Evolutionary conservation across 2,888 invertebrate species (phyloP), one percentile per base, ranked within the genome.

Genomic region (Leucophora obtusa): DNA sequence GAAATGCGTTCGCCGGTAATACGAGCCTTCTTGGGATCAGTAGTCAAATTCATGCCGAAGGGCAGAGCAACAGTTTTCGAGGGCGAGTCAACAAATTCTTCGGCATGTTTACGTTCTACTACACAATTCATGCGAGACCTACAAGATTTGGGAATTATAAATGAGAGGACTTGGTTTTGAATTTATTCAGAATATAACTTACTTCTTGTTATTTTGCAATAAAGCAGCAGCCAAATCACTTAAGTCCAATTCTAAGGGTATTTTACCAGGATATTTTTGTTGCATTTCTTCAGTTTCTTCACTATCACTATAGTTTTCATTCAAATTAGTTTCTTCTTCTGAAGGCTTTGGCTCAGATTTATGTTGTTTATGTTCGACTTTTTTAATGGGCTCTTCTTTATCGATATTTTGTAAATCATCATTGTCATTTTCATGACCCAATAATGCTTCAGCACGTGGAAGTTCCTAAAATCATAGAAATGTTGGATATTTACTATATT

Each of bases 81-180:
- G 86, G 94, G 93, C 83, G 94, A 94, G 83, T 96, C 96, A 86
- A 96, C 93, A 33, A 96, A 93, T 89, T 97, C 96, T 86, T 96
- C 96, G 66, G 94, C 93, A 83, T 93, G 94, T 84, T 96, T 95
- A 88, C 95, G 95, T 89, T 97, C 97, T 53, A 97, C 96, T 21
- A 97, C 93, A 90, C 97, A 97, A 91, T 97, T 97, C 94, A 97
- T 96, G 89, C 95, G 94, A 77, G 96, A 96, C 87, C 93, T 93
- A 86, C 0, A 83, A 65, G 17, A 51, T 3, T 24, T 24, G 24
- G 5, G 24, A n/a, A 14, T 43, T 43, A 43, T 35, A 43, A 15
- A 43, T 17, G 33, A 18, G 5, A 2, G 24, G 5, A 24, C 2
- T 24, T 2, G 2, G 5, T 24, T 24, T 72, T 43, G 17, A 14